phyloP scores from a whole-genome alignment of 2,113 vertebrate genomes.

The Puntigrus tetrazona region DNA sequence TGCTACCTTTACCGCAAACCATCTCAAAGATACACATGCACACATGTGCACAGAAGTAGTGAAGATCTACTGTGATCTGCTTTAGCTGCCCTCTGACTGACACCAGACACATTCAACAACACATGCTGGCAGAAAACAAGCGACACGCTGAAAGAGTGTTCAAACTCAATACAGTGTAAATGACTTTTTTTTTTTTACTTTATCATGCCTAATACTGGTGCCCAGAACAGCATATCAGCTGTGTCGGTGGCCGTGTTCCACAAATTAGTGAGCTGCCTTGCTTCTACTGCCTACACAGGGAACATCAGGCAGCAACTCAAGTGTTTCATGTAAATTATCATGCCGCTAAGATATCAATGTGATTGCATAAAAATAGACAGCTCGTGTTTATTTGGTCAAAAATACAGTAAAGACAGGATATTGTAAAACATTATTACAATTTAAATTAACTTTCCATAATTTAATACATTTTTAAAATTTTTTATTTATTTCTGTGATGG shows the following conservation, averaged over 20 bases:
- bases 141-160: background rate
- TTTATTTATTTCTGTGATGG: background rate
- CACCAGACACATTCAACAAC: constrained; percentile 10
- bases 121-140: constrained; percentile 24
- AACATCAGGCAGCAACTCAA: background rate
- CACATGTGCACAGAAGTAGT: background rate
- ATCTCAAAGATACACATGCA: background rate
- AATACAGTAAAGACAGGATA: background rate
- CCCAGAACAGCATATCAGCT: background rate
- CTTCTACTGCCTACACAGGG: constrained; percentile 16
- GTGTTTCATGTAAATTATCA: background rate
- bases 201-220: background rate
- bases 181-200: constrained; percentile 17
- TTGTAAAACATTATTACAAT: background rate
- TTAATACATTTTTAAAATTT: background rate
- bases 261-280: background rate
- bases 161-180: constrained; percentile 39
- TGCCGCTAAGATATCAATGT: background rate
- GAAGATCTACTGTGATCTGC: background rate
- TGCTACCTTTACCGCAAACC: background rate
- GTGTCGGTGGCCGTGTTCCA: background rate
- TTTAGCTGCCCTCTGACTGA: constrained; percentile 21
- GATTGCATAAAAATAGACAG: background rate
- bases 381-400: background rate
- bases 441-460: background rate